Conservation (phyloP, 1,140 invertebrate species). For the Platyscapa corneri region DNA sequence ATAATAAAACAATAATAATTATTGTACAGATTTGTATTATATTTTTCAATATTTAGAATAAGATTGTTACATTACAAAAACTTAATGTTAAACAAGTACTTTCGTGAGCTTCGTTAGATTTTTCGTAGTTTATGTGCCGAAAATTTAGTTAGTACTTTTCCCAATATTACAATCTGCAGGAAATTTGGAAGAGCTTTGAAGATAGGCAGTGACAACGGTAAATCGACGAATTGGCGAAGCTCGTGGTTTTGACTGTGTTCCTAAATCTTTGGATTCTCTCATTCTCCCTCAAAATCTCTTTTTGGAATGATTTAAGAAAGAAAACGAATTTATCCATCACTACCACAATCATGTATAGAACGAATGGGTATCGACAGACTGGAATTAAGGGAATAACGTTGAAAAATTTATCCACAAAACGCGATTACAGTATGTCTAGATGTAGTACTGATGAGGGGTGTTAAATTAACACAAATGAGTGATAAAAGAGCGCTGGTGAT, state of each 20-base stretch:
- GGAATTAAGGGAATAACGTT: conserved; percentile 28
- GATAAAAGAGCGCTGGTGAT: conserved; percentile 25
- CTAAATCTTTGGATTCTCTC: neutral
- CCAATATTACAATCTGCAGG: no score
- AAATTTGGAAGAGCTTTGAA: no score
- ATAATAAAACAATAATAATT: no score
- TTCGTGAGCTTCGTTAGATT: no score
- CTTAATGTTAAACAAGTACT: no score
- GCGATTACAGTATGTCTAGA: neutral
- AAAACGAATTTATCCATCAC: neutral
- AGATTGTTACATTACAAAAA: no score
- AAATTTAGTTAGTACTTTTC: neutral
- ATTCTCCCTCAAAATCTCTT: neutral
- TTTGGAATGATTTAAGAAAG: neutral
- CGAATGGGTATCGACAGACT: neutral
- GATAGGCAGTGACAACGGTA: neutral
- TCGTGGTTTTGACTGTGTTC: neutral
- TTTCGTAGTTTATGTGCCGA: neutral
- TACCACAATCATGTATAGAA: neutral
- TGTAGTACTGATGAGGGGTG: no score
- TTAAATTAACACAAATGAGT: neutral
- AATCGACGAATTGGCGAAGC: neutral
- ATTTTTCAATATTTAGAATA: no score
- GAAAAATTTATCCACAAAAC: conserved; percentile 21
- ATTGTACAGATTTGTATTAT: no score